A percentile compares a stretch with the other conserved stretches of the same genome.
These are phyloP conservation scores for Aleiodes sp. DNA, from an alignment of 1,140 invertebrate species.

Conservation along the genomic window DNA sequence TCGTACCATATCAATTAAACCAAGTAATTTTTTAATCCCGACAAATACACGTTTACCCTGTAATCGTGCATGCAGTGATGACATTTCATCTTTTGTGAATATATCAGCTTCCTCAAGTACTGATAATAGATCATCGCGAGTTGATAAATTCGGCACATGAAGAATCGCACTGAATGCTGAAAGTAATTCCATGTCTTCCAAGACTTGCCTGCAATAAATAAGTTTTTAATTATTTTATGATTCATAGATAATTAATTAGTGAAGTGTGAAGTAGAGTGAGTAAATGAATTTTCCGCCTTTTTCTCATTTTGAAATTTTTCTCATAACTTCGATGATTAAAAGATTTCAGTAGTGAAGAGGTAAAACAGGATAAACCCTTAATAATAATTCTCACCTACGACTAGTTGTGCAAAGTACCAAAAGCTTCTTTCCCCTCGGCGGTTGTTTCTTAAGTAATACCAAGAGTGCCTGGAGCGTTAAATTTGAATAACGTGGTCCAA, in stretches of 20 bases:
- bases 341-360: too few species aligned
- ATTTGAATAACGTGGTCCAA: constrained; percentile 98
- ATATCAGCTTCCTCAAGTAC: constrained; percentile 88
- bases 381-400: constrained; percentile 71
- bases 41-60: constrained; percentile 86
- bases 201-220: constrained; percentile 78
- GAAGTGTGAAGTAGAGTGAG: too few species aligned
- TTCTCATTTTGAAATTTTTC: too few species aligned
- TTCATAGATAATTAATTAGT: too few species aligned
- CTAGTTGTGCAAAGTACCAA: constrained; percentile 93
- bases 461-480: constrained; percentile 94
- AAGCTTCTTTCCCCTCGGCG: constrained; percentile 91
- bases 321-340: too few species aligned
- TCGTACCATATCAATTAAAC: constrained; percentile 87
- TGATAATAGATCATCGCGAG: constrained; percentile 83
- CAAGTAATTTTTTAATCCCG: constrained; percentile 94
- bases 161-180: constrained; percentile 89
- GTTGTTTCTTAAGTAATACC: constrained; percentile 94
- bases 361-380: too few species aligned
- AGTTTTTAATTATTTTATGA: too few species aligned
- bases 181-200: constrained; percentile 95
- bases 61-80: constrained; percentile 78
- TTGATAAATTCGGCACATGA: constrained; percentile 90
- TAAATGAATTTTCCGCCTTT: too few species aligned
- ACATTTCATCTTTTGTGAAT: constrained; percentile 83